These are phyloP conservation scores for Drosophila oshimai DNA, from an alignment of 1,140 invertebrate species.

Conservation along the genomic window DNA sequence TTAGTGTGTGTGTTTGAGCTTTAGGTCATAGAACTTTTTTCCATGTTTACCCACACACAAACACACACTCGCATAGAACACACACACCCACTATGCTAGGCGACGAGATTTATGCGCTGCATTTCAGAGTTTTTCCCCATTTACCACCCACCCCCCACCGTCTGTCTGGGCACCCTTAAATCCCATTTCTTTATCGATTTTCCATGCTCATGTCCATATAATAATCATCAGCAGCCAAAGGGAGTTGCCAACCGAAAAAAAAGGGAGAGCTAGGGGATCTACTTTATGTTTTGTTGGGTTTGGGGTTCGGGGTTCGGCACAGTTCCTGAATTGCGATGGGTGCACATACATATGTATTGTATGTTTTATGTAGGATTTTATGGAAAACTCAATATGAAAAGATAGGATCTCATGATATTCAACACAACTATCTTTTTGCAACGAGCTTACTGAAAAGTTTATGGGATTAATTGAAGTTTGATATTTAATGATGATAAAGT, in stretches of 20 bases:
- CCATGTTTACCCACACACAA: constrained; percentile 56
- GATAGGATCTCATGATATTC: too few species aligned
- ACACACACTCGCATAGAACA: constrained; percentile 6
- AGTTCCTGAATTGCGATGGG: constrained; percentile 37
- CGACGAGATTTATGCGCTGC: constrained; percentile 71
- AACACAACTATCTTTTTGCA: too few species aligned
- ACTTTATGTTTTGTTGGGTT: background rate
- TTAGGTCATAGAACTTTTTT: constrained; percentile 82
- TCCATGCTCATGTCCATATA: constrained; percentile 69
- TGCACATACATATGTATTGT: too few species aligned
- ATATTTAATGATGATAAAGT: too few species aligned
- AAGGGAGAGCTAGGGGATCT: constrained; percentile 20
- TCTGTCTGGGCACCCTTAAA: constrained; percentile 73
- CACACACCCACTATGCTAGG: constrained; percentile 54
- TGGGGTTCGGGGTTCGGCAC: constrained; percentile 19
- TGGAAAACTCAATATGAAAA: background rate
- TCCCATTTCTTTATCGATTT: constrained; percentile 80
- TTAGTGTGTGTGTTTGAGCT: constrained; percentile 56
- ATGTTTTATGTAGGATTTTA: background rate
- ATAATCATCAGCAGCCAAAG: constrained; percentile 36
- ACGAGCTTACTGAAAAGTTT: too few species aligned
- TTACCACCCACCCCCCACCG: background rate
- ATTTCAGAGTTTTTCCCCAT: constrained; percentile 34
- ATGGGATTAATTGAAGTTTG: too few species aligned
- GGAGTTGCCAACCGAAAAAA: constrained; percentile 42